Evolutionary conservation across 2,797 vertebrate species (phyloP), one percentile per base, ranked within the genome.

Genomic region (Phrynocephalus guinanensis): DNA sequence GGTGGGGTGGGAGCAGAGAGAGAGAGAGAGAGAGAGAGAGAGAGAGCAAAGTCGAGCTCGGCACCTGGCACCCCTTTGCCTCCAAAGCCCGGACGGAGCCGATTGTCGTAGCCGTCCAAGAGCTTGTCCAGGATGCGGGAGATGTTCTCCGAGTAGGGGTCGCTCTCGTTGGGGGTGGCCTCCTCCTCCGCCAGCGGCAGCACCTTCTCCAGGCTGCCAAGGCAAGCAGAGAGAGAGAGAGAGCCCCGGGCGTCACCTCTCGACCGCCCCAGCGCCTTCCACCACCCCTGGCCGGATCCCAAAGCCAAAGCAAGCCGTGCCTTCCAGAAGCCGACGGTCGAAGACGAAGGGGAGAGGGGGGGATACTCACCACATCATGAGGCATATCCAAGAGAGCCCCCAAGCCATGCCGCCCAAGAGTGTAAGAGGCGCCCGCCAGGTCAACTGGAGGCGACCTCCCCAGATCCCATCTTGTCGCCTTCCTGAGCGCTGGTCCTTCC

Each of bases 71-170:
- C 26, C 52, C 22, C 20, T 44, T 91, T 98, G 98, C 98, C 98
- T 97, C 98, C 98, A 93, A 98, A 99, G 92, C 98, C 98, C 15
- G 98, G 98, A 50, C 98, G 97, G 13, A 99, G 97, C 83, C 98
- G 97, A 96, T 99, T 99, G 96, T 99, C 98, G 87, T 99, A 99
- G 86, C 98, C 98, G 92, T 99, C 98, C 93, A 99, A 95, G 94
- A 99, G 96, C 95, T 98, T 97, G 95, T 99, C 98, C 95, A 99
- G 96, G 91, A 98, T 98, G 8, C 97, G 97, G 84, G 98, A 99
- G 95, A 99, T 97, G 93, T 99, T 99, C 94, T 98, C 97, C 91
- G 97, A 97, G 95, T 98, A 99, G 82, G 97, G 96, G 84, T 95
- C 97, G 88, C 95, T 95, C 90, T 93, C 97, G 85, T 92, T 93